phyloP scores from a whole-genome alignment of 1,140 invertebrate genomes.

The Solenopsis fugax region DNA sequence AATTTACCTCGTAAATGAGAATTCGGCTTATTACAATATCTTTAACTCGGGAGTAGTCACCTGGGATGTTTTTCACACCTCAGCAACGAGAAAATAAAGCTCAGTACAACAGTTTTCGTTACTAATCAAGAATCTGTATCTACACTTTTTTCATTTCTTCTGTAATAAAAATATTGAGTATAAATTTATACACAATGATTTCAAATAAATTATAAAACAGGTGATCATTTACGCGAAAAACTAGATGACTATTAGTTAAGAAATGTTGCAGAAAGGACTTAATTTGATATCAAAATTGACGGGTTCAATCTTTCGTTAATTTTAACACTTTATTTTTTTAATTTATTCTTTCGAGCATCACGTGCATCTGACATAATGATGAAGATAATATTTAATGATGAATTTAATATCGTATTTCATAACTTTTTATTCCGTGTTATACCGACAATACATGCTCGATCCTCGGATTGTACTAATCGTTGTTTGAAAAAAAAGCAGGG shows the following conservation, averaged over 20 bases:
- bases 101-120: no score
- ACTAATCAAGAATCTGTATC: no score
- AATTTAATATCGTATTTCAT: not conserved
- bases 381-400: not conserved
- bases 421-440: not conserved
- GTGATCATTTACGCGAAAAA: not conserved
- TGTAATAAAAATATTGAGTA: no score
- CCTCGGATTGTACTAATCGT: not conserved
- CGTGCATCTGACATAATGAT: no score
- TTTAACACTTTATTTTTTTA: not conserved
- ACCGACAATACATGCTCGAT: not conserved
- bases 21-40: not conserved
- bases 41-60: not conserved
- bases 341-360: not conserved
- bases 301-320: not conserved
- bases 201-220: not conserved
- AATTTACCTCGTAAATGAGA: not conserved
- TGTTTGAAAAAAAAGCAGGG: not conserved
- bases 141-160: no score
- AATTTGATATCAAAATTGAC: not conserved
- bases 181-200: no score
- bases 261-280: not conserved
- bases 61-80: no score
- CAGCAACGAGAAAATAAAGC: no score
- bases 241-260: not conserved